A percentile compares a stretch with the other conserved stretches of the same genome.
These are phyloP conservation scores for Trichosurus vulpecula DNA, from an alignment of 2,797 vertebrate species.

Conservation along the genomic window DNA sequence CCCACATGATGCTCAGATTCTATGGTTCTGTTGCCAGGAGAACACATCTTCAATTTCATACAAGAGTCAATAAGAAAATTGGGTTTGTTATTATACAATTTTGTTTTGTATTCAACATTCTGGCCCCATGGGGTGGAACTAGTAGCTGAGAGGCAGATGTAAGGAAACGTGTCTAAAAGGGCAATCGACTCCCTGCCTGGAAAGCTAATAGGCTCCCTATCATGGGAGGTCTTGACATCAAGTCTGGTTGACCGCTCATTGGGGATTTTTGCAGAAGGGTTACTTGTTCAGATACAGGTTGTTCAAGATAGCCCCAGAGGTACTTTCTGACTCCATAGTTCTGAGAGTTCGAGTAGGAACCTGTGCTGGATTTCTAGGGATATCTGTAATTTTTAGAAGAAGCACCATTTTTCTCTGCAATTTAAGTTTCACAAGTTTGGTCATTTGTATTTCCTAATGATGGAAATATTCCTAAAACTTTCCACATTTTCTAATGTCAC, in stretches of 20 bases:
- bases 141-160: neutral
- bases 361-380: neutral
- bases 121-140: neutral
- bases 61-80: neutral
- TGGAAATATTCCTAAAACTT: slow-evolving; percentile 7
- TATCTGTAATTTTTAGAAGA: neutral
- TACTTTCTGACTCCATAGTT: neutral
- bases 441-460: neutral
- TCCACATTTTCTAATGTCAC: neutral
- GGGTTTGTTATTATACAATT: slow-evolving; percentile 27
- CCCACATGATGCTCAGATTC: neutral
- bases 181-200: neutral
- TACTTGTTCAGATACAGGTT: neutral
- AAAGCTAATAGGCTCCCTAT: neutral
- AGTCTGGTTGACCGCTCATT: neutral
- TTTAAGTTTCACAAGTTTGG: neutral
- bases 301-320: neutral
- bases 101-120: neutral
- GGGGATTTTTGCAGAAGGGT: neutral
- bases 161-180: neutral
- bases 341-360: slow-evolving; percentile 16
- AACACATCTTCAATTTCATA: neutral
- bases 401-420: neutral
- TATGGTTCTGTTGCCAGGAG: neutral
- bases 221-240: neutral